Conservation (phyloP, 2,888 invertebrate genomes). For the Agrotis clavis region DNA sequence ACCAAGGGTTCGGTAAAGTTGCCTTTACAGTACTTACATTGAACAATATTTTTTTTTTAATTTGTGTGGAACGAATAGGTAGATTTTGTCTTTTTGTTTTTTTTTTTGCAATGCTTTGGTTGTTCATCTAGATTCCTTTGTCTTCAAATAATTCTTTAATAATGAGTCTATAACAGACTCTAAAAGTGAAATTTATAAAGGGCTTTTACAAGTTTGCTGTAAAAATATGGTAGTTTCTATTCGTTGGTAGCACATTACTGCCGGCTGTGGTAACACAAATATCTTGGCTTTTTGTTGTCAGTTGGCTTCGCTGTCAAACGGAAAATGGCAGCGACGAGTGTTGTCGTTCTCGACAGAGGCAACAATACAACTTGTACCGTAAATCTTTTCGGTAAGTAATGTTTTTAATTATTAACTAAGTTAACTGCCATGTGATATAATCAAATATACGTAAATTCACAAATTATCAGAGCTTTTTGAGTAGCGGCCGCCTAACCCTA, state of each 20-base stretch:
- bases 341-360: constrained; percentile 98
- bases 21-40: no score
- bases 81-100: no score
- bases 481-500: constrained; percentile 79
- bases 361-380: constrained; percentile 99
- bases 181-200: no score
- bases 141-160: no score
- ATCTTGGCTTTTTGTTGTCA: constrained; percentile 79
- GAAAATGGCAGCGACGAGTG: constrained; percentile 96
- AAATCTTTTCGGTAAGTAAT: constrained; percentile 97
- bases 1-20: no score
- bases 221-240: constrained; percentile 35
- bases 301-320: constrained; percentile 89
- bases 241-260: constrained; percentile 13
- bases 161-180: no score
- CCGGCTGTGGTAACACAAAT: constrained; percentile 51
- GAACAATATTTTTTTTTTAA: no score
- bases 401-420: constrained; percentile 54
- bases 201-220: no score
- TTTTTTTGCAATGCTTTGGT: no score
- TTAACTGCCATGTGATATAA: constrained; percentile 30
- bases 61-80: no score
- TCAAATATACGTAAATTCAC: constrained; percentile 23
- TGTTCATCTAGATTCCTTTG: no score
- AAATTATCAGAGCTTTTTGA: constrained; percentile 51